Evolutionary conservation across 1,140 invertebrate genomes (phyloP).

Genomic region (Gryllus bimaculatus): DNA sequence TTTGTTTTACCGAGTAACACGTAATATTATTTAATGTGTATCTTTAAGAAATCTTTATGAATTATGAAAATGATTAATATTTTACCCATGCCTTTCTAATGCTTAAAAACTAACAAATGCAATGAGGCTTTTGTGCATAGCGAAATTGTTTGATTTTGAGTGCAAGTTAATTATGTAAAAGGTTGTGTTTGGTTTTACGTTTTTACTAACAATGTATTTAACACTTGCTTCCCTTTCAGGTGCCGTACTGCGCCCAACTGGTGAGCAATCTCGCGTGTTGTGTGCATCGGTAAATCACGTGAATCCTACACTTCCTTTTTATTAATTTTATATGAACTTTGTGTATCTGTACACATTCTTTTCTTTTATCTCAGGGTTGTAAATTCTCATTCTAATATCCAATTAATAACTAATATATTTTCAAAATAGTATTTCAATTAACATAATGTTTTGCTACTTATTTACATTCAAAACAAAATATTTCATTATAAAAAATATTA

Average conservation of each 20-base stretch:
- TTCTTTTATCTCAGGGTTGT: background rate
- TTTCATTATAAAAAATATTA: too few species aligned
- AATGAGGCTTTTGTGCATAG: too few species aligned
- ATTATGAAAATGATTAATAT: too few species aligned
- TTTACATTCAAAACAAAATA: too few species aligned
- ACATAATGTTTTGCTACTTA: too few species aligned
- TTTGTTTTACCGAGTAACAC: too few species aligned
- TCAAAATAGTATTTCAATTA: too few species aligned
- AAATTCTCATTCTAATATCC: background rate
- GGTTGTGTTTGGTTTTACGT: constrained; percentile 15
- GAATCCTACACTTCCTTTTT: constrained; percentile 21
- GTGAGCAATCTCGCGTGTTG: constrained; percentile 85
- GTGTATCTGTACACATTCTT: background rate
- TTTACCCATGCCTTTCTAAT: too few species aligned
- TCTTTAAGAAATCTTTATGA: too few species aligned
- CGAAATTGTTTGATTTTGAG: too few species aligned
- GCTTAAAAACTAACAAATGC: too few species aligned
- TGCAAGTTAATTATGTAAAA: background rate
- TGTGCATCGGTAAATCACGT: constrained; percentile 76
- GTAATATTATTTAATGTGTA: too few species aligned
- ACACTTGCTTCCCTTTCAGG: constrained; percentile 60
- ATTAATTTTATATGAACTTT: background rate
- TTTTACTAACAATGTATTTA: constrained; percentile 30
- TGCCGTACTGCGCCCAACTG: constrained; percentile 78
- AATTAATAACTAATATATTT: background rate